These are phyloP conservation scores for Phalacrocorax aristotelis DNA, from an alignment of 2,113 vertebrate genomes.

Conservation along the genomic window DNA sequence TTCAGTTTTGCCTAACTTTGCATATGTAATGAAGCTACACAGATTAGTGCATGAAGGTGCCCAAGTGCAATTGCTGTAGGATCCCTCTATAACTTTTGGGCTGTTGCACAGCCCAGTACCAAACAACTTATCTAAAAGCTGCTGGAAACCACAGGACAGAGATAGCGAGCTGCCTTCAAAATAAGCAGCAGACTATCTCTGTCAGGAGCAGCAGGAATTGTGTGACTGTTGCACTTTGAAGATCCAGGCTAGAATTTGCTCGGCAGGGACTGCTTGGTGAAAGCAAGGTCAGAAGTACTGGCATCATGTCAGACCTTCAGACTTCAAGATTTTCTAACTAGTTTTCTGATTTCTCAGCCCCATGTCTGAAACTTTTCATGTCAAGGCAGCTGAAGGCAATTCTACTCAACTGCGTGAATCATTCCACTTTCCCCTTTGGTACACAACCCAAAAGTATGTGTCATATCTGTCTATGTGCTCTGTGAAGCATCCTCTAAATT, in stretches of 20 bases:
- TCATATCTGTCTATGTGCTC: neutral
- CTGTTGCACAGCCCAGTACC: neutral
- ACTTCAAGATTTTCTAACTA: neutral
- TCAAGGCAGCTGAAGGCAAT: neutral
- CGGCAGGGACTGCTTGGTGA: neutral
- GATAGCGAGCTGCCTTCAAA: neutral
- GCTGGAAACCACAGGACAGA: neutral
- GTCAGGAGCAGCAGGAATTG: neutral
- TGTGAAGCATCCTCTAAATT: neutral
- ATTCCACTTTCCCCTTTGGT: neutral
- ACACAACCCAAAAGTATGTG: neutral
- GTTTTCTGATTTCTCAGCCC: neutral
- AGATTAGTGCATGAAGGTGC: neutral
- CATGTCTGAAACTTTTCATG: neutral
- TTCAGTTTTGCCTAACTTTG: neutral
- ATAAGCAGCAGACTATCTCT: neutral
- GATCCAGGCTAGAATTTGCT: neutral
- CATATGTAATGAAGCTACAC: neutral
- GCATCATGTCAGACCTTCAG: neutral
- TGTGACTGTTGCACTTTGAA: neutral
- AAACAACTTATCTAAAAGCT: neutral
- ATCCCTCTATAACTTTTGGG: neutral
- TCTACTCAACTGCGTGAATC: neutral
- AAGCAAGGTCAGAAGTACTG: neutral
- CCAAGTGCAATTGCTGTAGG: neutral